Conservation (phyloP, 2,888 invertebrate genomes). For the Aleiodes leptofemur region DNA sequence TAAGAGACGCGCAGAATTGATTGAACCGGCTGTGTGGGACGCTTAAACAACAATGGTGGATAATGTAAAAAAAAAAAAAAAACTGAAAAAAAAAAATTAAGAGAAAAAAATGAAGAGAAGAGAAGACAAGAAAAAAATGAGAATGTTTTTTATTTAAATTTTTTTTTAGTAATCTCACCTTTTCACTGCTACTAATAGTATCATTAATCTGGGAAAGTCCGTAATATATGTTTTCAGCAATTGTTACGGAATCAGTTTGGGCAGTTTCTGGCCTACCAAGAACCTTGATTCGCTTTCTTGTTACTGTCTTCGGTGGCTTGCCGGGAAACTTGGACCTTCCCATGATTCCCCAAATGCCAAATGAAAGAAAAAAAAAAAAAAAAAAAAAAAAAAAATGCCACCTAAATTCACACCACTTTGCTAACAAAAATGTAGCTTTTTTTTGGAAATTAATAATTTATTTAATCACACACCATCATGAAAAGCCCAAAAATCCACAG, state of each 20-base stretch:
- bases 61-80: background rate
- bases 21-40: conserved; percentile 38
- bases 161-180: conserved; percentile 71
- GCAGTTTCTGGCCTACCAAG: conserved; percentile 79
- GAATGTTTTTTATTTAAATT: no score
- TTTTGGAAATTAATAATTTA: conserved; percentile 1
- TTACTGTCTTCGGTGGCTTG: conserved; percentile 91
- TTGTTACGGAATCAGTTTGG: conserved; percentile 76
- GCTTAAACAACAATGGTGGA: conserved; percentile 7
- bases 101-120: background rate
- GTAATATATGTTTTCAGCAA: conserved; percentile 75
- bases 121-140: no score
- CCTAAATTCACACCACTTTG: no score
- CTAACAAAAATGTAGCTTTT: no score
- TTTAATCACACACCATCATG: conserved; percentile 57
- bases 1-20: conserved; percentile 35
- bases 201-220: conserved; percentile 74
- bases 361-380: background rate
- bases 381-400: background rate
- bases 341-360: conserved; percentile 78
- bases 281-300: conserved; percentile 90
- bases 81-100: background rate
- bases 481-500: conserved; percentile 63
- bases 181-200: conserved; percentile 72
- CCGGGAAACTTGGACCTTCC: conserved; percentile 91